These are phyloP conservation scores for Callipepla squamata DNA, from an alignment of 2,113 vertebrate species.

Conservation along the genomic window DNA sequence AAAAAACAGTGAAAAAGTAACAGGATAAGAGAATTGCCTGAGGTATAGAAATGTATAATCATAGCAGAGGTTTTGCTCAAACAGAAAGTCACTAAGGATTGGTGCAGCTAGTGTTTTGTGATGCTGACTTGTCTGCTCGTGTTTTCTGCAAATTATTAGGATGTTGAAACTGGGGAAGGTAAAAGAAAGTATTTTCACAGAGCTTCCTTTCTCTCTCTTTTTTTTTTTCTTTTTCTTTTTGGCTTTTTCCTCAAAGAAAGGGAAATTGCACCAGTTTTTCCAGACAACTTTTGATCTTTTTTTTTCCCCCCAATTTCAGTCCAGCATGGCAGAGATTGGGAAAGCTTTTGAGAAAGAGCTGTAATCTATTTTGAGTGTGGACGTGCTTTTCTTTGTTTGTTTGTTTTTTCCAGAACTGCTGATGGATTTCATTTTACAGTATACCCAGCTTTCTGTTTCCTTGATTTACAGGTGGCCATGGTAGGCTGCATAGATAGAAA, in stretches of 20 bases:
- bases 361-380: not conserved
- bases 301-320: not conserved
- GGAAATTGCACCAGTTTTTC: not conserved
- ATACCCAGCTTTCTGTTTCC: not conserved
- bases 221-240: not conserved
- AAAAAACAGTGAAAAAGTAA: not conserved
- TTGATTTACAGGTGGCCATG: not conserved
- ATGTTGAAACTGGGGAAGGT: not conserved
- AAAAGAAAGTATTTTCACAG: not conserved
- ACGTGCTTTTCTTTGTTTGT: not conserved
- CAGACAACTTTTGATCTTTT: not conserved
- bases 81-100: not conserved
- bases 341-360: not conserved
- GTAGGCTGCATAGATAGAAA: not conserved
- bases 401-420: not conserved
- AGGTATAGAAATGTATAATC: not conserved
- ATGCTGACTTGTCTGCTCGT: not conserved
- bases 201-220: not conserved
- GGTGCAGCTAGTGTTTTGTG: not conserved
- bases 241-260: not conserved
- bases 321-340: not conserved
- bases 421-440: not conserved
- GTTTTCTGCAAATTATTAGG: not conserved
- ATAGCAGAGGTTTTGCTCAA: not conserved
- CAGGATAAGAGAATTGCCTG: not conserved